Percentiles rank a stretch among this genome's conserved stretches.
Conservation (phyloP, 2,888 invertebrate species). For the Chymomyza amoena region DNA sequence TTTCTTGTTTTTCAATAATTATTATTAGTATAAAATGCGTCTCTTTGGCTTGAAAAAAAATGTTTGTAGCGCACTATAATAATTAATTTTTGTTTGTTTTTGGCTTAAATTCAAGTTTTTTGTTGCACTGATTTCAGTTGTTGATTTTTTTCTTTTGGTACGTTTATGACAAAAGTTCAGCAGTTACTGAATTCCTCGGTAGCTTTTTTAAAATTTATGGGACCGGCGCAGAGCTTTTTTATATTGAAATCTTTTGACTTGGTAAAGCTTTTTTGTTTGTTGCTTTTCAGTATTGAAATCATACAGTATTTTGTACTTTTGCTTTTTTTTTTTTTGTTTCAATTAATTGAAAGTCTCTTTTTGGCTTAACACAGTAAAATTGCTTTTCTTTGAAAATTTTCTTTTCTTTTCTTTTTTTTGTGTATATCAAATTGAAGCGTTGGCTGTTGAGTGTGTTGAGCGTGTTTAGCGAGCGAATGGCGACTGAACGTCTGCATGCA, state of each 20-base stretch:
- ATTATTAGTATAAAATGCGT: conserved; percentile 9
- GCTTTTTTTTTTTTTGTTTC: conserved; percentile 33
- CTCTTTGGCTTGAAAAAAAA: conserved; percentile 10
- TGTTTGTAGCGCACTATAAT: conserved; percentile 10
- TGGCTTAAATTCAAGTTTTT: conserved; percentile 10
- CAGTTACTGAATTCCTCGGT: conserved; percentile 68
- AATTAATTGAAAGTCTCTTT: conserved; percentile 60
- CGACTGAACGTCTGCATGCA: conserved; percentile 84
- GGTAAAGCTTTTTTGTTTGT: conserved; percentile 13
- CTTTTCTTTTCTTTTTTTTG: conserved; percentile 17
- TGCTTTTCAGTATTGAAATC: conserved; percentile 6
- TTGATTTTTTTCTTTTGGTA: conserved; percentile 39
- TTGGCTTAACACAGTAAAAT: conserved; percentile 38
- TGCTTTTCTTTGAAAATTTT: conserved; percentile 17
- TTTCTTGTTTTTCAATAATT: conserved; percentile 4
- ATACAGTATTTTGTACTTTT: conserved; percentile 7
- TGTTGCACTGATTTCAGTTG: conserved; percentile 14
- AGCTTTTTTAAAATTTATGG: conserved; percentile 61
- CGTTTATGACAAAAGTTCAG: conserved; percentile 70
- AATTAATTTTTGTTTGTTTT: conserved; percentile 11
- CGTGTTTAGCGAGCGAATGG: conserved; percentile 74
- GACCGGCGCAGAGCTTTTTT: conserved; percentile 73
- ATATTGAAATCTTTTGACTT: conserved; percentile 30
- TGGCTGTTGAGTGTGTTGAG: conserved; percentile 22
- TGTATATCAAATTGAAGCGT: conserved; percentile 11